A percentile compares a stretch with the other conserved stretches of the same genome.
These are phyloP conservation scores for Chaitophorus viminalis DNA, from an alignment of 2,888 invertebrate genomes.

Conservation along the genomic window DNA sequence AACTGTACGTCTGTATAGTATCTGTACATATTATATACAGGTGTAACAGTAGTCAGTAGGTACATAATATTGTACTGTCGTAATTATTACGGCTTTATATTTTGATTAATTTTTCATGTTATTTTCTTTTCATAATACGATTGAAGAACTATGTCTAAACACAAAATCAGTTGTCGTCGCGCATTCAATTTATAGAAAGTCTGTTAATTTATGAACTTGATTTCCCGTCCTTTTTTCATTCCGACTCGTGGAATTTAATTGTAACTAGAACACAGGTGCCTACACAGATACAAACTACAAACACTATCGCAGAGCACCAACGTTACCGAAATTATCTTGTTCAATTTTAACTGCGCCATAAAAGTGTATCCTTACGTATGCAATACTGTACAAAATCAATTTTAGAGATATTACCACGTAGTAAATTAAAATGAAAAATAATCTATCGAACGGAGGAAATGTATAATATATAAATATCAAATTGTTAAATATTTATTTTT, in stretches of 20 bases:
- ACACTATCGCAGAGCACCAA: background rate
- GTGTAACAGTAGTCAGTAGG: too few relatives aligned
- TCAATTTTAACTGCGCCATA: background rate
- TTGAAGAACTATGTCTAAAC: background rate
- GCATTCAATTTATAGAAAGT: background rate
- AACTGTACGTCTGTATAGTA: too few relatives aligned
- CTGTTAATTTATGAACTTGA: constrained; percentile 24
- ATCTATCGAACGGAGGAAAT: constrained; percentile 1
- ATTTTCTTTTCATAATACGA: background rate
- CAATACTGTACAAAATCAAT: background rate
- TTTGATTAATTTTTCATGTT: constrained; percentile 17
- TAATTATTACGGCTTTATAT: background rate
- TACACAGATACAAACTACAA: too few relatives aligned
- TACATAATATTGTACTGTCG: background rate
- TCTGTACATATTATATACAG: too few relatives aligned
- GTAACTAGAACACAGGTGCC: background rate
- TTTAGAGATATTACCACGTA: background rate
- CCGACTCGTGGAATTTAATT: constrained; percentile 9
- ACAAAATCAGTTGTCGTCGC: constrained; percentile 10
- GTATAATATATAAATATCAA: too few relatives aligned
- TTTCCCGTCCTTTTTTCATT: background rate
- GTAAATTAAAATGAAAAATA: constrained; percentile 11
- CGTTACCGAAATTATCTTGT: background rate
- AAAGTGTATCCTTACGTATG: background rate
- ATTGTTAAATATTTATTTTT: too few relatives aligned